phyloP scores from a whole-genome alignment of 2,888 invertebrate species.

The Eledona agricola region DNA sequence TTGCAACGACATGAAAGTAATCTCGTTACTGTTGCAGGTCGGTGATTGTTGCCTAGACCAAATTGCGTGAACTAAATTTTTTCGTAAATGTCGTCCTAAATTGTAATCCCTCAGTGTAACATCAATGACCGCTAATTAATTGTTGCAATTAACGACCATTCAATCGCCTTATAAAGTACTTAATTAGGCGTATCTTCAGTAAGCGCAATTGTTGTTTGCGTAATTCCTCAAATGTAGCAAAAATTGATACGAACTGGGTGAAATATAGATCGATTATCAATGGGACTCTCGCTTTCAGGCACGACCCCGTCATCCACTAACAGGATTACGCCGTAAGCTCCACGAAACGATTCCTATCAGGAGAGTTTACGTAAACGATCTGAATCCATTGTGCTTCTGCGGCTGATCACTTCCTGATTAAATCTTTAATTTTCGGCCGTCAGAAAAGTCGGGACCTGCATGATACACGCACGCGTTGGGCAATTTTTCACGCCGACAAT shows the following conservation, averaged over 20 bases:
- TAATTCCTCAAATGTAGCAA: constrained; percentile 35
- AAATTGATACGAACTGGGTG: constrained; percentile 40
- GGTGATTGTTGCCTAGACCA: too few species aligned
- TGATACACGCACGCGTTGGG: background rate
- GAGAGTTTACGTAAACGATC: constrained; percentile 34
- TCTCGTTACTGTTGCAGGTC: too few species aligned
- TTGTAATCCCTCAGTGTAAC: constrained; percentile 13
- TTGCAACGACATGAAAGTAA: too few species aligned
- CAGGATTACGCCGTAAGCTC: constrained; percentile 26
- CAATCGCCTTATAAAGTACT: constrained; percentile 24
- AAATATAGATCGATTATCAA: constrained; percentile 41
- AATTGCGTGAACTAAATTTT: constrained; percentile 13
- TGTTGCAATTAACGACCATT: constrained; percentile 22
- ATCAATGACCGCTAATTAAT: constrained; percentile 15
- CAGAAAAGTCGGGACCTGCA: too few species aligned
- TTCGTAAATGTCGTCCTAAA: constrained; percentile 24
- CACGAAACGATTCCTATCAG: constrained; percentile 34
- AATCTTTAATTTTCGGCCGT: too few species aligned
- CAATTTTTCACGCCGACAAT: constrained; percentile 2
- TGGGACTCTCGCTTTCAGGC: constrained; percentile 39
- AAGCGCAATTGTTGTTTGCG: constrained; percentile 31
- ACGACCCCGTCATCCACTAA: constrained; percentile 32
- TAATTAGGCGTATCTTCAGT: constrained; percentile 29
- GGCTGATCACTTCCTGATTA: constrained; percentile 15
- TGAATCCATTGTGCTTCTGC: constrained; percentile 15